Percentiles rank a stretch among this genome's conserved stretches.
phyloP scores from a whole-genome alignment of 1,140 invertebrate species.

The Nephila pilipes region DNA sequence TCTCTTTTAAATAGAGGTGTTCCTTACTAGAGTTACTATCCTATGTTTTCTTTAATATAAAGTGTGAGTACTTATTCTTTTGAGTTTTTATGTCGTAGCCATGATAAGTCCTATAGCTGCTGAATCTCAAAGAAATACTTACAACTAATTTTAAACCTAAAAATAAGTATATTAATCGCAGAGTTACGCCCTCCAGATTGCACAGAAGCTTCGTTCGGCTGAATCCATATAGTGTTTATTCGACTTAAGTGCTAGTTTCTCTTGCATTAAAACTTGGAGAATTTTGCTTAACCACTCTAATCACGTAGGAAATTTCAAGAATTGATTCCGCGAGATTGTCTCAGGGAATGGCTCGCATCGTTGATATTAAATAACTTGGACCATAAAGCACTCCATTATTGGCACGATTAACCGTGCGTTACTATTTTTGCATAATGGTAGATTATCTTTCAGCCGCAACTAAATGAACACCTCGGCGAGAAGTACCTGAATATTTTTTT shows the following conservation, averaged over 20 bases:
- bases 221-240: background rate
- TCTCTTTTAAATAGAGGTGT: too few relatives aligned
- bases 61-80: too few relatives aligned
- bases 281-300: background rate
- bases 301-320: background rate
- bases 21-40: too few relatives aligned
- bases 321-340: background rate
- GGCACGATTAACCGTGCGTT: conserved; percentile 32
- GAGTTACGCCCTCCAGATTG: too few relatives aligned
- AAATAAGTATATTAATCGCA: too few relatives aligned
- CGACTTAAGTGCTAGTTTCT: background rate
- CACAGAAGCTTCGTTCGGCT: too few relatives aligned
- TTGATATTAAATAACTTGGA: background rate
- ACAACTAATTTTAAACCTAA: too few relatives aligned
- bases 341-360: background rate
- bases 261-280: background rate
- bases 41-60: too few relatives aligned
- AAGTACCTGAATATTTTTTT: background rate
- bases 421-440: conserved; percentile 43
- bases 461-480: background rate
- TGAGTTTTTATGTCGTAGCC: too few relatives aligned
- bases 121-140: too few relatives aligned
- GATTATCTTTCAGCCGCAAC: conserved; percentile 30
- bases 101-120: too few relatives aligned
- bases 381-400: background rate